These are phyloP conservation scores for Ornithoptera alexandrae DNA, from an alignment of 2,888 invertebrate species.

Conservation along the genomic window DNA sequence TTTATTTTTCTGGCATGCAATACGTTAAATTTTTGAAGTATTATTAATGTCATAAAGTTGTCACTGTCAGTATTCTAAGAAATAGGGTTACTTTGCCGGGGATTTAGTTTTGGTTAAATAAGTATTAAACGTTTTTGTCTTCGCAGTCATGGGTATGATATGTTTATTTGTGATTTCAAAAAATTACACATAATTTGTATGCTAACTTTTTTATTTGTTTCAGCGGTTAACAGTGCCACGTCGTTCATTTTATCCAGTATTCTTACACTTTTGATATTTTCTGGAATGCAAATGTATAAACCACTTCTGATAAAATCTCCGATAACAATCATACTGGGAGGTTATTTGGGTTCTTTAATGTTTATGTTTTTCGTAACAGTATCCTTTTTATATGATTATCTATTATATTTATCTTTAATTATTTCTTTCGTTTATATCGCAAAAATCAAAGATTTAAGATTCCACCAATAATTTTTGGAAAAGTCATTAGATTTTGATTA, in stretches of 20 bases:
- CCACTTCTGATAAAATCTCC: slow-evolving; percentile 89
- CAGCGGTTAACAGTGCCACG: slow-evolving; percentile 86
- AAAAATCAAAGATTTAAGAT: too few relatives aligned
- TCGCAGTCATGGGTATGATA: slow-evolving; percentile 1
- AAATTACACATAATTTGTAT: background rate
- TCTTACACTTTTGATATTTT: slow-evolving; percentile 90
- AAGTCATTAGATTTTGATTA: background rate
- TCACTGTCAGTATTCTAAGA: background rate
- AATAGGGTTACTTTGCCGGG: slow-evolving; percentile 14
- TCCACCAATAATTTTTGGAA: background rate
- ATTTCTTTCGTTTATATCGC: background rate
- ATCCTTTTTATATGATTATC: slow-evolving; percentile 68
- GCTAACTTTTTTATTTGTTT: slow-evolving; percentile 43
- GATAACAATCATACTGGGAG: slow-evolving; percentile 91
- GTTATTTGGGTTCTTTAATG: slow-evolving; percentile 91
- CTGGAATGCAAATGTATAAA: slow-evolving; percentile 95
- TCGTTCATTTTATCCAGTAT: slow-evolving; percentile 90
- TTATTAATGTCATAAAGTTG: background rate
- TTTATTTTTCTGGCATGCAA: background rate
- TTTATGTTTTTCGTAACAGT: slow-evolving; percentile 92
- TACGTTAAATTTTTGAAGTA: background rate
- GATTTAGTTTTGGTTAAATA: background rate
- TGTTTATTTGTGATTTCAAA: background rate
- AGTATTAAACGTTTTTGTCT: background rate
- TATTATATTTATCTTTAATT: background rate